Percentiles rank a stretch among this genome's conserved stretches.
Evolutionary conservation across 2,113 vertebrate genomes (phyloP).

Genomic region (Leptobrachium ailaonicum): DNA sequence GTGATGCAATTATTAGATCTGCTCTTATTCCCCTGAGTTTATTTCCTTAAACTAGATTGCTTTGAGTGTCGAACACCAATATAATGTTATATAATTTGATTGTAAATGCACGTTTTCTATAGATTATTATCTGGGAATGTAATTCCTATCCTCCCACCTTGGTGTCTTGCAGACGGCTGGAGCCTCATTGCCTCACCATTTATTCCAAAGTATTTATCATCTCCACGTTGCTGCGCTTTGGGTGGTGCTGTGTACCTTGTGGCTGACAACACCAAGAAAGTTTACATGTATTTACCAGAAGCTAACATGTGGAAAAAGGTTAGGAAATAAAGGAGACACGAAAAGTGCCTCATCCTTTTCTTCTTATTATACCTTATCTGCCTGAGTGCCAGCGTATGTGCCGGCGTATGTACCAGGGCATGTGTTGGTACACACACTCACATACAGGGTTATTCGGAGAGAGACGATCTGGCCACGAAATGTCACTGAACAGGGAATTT

Average conservation of each 20-base stretch:
- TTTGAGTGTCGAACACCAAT: not conserved
- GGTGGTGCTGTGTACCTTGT: constrained; percentile 86
- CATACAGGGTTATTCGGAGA: no score
- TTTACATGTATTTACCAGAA: constrained; percentile 82
- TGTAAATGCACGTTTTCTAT: not conserved
- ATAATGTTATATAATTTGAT: not conserved
- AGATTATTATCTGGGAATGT: not conserved
- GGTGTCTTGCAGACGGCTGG: constrained; percentile 79
- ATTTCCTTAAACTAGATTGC: not conserved
- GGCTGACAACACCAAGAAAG: constrained; percentile 97
- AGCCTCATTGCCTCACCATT: constrained; percentile 87
- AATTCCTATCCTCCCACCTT: not conserved
- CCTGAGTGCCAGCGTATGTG: no score
- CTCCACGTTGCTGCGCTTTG: constrained; percentile 81
- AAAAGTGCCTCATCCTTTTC: no score
- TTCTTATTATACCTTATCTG: no score
- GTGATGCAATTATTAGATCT: no score
- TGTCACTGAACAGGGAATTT: no score
- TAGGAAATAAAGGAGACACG: not conserved
- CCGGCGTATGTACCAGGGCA: no score
- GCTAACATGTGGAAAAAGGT: constrained; percentile 98
- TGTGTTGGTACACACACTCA: no score
- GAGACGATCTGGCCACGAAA: no score
- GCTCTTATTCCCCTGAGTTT: no score
- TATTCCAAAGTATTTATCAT: constrained; percentile 94